Percentiles rank a stretch among this genome's conserved stretches.
Conservation (phyloP, 2,888 invertebrate genomes). For the Phlogophora meticulosa region DNA sequence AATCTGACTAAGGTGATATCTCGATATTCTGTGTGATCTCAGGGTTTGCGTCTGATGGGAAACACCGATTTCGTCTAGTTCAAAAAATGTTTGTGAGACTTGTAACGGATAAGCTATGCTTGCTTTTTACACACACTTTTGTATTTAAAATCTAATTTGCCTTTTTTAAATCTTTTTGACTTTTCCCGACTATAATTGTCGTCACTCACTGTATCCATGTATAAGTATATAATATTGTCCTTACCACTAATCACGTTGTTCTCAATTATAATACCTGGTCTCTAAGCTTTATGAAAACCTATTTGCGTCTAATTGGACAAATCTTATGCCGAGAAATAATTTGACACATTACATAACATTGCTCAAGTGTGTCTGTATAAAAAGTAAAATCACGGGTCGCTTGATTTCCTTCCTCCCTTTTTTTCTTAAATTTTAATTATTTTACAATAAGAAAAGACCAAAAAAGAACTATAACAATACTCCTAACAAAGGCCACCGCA, state of each 20-base stretch:
- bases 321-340: background rate
- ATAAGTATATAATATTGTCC: too few species aligned
- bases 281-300: background rate
- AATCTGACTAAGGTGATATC: too few species aligned
- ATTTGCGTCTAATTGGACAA: too few species aligned
- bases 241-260: background rate
- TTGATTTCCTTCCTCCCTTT: constrained; percentile 5
- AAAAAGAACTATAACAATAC: constrained; percentile 20
- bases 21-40: too few species aligned
- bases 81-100: too few species aligned
- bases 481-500: constrained; percentile 57
- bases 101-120: too few species aligned
- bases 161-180: too few species aligned
- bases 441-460: constrained; percentile 10
- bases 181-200: constrained; percentile 24
- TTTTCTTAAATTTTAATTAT: constrained; percentile 27
- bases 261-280: background rate
- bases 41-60: too few species aligned
- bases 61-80: too few species aligned
- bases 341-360: background rate
- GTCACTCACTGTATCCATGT: constrained; percentile 37
- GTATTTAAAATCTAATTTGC: too few species aligned
- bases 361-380: background rate
- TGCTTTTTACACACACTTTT: too few species aligned
- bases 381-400: background rate